Base-by-base conservation (phyloP, 2,888 invertebrate genomes). In the Dichetophora obliterata region DNA sequence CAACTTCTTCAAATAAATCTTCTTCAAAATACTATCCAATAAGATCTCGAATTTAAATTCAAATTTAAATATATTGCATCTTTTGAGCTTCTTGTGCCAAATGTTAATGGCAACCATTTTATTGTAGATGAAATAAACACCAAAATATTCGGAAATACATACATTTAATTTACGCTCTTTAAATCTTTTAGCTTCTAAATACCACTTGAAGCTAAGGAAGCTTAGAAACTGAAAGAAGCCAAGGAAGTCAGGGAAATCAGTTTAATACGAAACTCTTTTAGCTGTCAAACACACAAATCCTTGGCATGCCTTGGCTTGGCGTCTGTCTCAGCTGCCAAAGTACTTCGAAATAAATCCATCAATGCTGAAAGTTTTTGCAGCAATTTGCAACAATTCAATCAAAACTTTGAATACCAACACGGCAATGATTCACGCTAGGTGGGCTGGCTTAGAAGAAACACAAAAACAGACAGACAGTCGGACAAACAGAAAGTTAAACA, bases 361-460 rank as follows among this genome's bases (percentile, higher is more conserved):
- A 76, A 73, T 37, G 34, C 37, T 34, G 27, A 72, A 66, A 71
- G 76, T 70, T 85, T 84, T 82, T 83, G 83, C 84, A 86, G 84
- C 85, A 86, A 83, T 84, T 86, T 86, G 84, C 86, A 86, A 85
- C 85, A 86, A 87, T 86, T 86, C 86, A 86, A 86, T 86, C 86
- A 87, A 86, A 86, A 85, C 80, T 79, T 81, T 80, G 81, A 82
- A 81, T 79, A 61, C 66, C 72, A 48, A 71, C 71, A 71, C 70
- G 50, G 27, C 37, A 22, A 48, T 27, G 31, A 24, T 16, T 50
- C 14, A 43, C 54, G 68, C 27, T 27, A 52, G 66, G n/a, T 70
- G 57, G 61, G 27, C 66, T 14, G 5, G 11, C 14, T 43, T 31
- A 37, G 24, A 19, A 24, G 27, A 31, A 31, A 77, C 59, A 48